Evolutionary conservation across 2,888 invertebrate genomes (phyloP).

Genomic region (Ormyrus nitidulus): DNA sequence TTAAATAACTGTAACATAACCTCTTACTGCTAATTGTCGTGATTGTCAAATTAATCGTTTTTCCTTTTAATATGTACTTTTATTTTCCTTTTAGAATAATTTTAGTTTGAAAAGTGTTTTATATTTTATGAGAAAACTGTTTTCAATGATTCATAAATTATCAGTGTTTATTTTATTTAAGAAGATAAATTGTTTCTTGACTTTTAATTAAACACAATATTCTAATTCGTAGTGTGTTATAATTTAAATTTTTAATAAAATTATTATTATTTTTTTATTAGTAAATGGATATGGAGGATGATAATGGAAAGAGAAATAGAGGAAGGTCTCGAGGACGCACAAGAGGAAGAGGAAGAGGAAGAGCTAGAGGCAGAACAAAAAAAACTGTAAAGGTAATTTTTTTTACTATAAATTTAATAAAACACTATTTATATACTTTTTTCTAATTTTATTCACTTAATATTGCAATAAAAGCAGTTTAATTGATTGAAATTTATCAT

Average conservation of each 20-base stretch:
- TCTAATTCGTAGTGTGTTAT: background rate
- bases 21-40: conserved; percentile 11
- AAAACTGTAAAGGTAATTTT: conserved; percentile 82
- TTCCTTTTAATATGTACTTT: conserved; percentile 9
- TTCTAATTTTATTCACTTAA: no score
- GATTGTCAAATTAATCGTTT: background rate
- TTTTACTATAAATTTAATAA: background rate
- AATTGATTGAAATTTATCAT: no score
- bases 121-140: background rate
- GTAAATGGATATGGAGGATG: conserved; percentile 72
- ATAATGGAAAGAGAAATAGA: conserved; percentile 80
- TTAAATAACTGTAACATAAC: conserved; percentile 41
- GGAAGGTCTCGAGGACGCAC: conserved; percentile 87
- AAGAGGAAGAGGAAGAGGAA: conserved; percentile 77
- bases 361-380: conserved; percentile 83
- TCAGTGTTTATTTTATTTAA: conserved; percentile 26
- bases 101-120: background rate
- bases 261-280: conserved; percentile 2
- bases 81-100: background rate
- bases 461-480: no score
- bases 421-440: no score
- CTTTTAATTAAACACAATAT: background rate
- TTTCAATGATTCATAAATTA: background rate
- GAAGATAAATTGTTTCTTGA: background rate
- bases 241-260: background rate